Percentiles rank a stretch among this genome's conserved stretches.
phyloP scores from a whole-genome alignment of 2,113 vertebrate species.

The Oophaga pumilio region DNA sequence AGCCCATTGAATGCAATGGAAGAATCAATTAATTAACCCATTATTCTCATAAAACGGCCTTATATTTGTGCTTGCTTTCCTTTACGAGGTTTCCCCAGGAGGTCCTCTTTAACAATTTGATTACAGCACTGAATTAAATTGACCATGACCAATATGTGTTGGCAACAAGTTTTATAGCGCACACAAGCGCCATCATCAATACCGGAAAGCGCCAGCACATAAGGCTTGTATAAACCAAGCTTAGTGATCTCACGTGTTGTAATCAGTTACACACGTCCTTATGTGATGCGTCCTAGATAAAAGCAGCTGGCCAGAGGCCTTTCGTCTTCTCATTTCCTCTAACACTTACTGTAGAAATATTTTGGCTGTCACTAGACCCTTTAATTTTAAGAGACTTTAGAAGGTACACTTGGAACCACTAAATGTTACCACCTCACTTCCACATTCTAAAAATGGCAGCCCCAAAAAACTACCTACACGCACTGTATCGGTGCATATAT shows the following conservation, averaged over 20 bases:
- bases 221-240: neutral
- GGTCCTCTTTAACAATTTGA: neutral
- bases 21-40: too few relatives aligned
- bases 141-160: neutral
- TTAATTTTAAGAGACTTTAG: too few relatives aligned
- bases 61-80: too few relatives aligned
- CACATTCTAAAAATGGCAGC: too few relatives aligned
- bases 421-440: too few relatives aligned
- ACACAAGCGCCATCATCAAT: constrained; percentile 2
- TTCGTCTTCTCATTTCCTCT: neutral
- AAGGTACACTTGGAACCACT: too few relatives aligned
- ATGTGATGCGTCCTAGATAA: neutral
- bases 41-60: too few relatives aligned
- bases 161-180: neutral
- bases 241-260: constrained; percentile 1
- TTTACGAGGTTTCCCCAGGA: too few relatives aligned
- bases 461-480: too few relatives aligned
- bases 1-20: too few relatives aligned
- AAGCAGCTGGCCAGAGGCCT: neutral
- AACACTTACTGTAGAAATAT: neutral
- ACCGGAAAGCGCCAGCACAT: neutral
- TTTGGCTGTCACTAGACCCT: too few relatives aligned
- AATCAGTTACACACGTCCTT: constrained; percentile 5
- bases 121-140: neutral
- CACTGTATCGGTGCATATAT: too few relatives aligned